Conservation (phyloP, 1,140 invertebrate genomes). For the Heliconius nattereri region DNA sequence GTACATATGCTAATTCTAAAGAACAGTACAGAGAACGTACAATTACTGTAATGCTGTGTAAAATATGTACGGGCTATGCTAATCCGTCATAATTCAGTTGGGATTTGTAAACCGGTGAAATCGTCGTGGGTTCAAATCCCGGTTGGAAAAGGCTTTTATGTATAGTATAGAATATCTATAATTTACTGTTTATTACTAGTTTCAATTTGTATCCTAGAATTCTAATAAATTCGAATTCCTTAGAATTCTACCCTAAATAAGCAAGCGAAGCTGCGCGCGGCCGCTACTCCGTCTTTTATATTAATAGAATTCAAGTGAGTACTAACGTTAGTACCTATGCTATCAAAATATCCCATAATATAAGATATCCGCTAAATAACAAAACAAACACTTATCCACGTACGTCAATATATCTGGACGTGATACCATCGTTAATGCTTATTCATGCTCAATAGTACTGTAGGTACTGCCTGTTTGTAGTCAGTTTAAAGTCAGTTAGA, state of each 20-base stretch:
- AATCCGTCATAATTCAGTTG: not conserved
- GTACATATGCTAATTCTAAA: not conserved
- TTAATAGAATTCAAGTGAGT: no score
- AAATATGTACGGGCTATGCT: not conserved
- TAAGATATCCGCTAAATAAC: constrained; percentile 3
- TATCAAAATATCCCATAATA: not conserved
- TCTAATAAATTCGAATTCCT: no score
- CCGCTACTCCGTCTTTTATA: no score
- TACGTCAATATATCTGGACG: not conserved
- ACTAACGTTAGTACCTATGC: not conserved
- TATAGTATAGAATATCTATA: not conserved
- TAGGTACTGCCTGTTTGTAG: constrained; percentile 8
- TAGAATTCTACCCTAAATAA: no score
- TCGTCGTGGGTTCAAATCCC: not conserved
- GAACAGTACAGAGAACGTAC: not conserved
- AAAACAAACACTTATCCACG: not conserved
- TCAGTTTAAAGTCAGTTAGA: no score
- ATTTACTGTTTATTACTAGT: not conserved
- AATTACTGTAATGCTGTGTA: not conserved
- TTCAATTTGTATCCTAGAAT: no score
- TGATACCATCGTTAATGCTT: constrained; percentile 24
- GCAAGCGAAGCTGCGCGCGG: no score
- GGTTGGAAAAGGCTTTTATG: not conserved
- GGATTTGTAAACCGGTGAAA: not conserved
- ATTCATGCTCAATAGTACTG: constrained; percentile 2